Conservation (phyloP, 2,113 vertebrate species). For the Casuarius casuarius region DNA sequence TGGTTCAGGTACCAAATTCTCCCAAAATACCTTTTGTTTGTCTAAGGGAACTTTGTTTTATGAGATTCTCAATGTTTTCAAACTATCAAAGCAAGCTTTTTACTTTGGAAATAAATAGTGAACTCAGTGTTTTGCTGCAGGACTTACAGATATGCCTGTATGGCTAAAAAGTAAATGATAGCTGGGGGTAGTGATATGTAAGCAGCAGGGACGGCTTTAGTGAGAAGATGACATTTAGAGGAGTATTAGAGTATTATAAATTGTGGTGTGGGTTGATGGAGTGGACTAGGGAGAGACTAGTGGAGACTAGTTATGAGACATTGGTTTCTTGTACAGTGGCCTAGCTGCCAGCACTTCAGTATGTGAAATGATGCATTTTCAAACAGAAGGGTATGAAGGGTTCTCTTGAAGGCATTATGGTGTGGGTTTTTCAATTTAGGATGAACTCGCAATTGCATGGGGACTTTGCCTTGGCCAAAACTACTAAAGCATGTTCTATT, state of each 20-base stretch:
- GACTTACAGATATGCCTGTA: background rate
- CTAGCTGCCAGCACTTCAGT: background rate
- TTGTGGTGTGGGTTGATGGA: background rate
- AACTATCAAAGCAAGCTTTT: background rate
- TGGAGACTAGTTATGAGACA: background rate
- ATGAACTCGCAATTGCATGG: background rate
- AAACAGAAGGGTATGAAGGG: background rate
- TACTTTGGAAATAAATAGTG: background rate
- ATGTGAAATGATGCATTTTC: background rate
- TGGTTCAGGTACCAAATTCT: background rate
- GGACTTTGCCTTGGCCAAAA: background rate
- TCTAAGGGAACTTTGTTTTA: background rate
- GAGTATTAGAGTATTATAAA: background rate
- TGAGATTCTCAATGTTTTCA: background rate
- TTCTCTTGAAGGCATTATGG: background rate
- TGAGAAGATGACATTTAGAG: background rate
- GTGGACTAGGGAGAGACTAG: background rate
- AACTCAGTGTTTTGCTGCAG: background rate
- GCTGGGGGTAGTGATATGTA: background rate
- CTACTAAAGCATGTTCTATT: background rate
- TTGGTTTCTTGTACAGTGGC: background rate
- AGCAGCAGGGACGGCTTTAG: background rate
- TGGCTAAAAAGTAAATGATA: background rate
- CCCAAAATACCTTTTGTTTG: background rate
- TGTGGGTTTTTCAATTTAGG: background rate